These are phyloP conservation scores for Myotis daubentonii DNA, from an alignment of 2,797 vertebrate species.

Conservation along the genomic window DNA sequence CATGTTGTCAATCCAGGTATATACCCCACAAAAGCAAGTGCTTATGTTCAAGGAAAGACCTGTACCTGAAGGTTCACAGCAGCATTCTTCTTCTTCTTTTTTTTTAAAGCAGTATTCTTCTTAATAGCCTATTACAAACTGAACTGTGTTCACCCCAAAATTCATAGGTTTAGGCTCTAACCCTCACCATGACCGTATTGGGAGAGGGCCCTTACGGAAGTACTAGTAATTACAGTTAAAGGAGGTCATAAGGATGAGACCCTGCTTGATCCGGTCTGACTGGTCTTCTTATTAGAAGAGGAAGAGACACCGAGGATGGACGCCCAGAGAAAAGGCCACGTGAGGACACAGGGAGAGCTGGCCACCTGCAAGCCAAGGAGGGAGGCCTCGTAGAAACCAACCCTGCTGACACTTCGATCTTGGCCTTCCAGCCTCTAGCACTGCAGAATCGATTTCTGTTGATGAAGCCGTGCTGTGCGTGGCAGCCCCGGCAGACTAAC, in stretches of 20 bases:
- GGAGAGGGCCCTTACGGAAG: background rate
- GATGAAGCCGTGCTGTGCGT: background rate
- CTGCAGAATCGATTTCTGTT: background rate
- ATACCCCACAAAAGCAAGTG: background rate
- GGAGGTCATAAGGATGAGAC: background rate
- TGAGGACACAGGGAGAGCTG: background rate
- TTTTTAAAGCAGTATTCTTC: no score
- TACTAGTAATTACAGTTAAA: background rate
- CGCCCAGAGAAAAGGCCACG: background rate
- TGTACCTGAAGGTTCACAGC: accelerated
- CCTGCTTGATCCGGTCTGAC: no score
- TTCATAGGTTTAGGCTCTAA: background rate
- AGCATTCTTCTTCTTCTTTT: no score
- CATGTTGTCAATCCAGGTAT: no score
- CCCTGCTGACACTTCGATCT: no score
- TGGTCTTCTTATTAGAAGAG: background rate
- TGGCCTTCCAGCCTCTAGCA: background rate
- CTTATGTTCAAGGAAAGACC: background rate
- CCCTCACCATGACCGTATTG: background rate
- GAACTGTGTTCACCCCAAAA: background rate
- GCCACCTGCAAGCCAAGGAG: background rate
- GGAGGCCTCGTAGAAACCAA: background rate
- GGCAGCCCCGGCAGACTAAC: no score
- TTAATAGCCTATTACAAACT: background rate
- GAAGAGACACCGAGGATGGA: no score